phyloP scores from a whole-genome alignment of 2,797 vertebrate genomes.

The Cuculus canorus region DNA sequence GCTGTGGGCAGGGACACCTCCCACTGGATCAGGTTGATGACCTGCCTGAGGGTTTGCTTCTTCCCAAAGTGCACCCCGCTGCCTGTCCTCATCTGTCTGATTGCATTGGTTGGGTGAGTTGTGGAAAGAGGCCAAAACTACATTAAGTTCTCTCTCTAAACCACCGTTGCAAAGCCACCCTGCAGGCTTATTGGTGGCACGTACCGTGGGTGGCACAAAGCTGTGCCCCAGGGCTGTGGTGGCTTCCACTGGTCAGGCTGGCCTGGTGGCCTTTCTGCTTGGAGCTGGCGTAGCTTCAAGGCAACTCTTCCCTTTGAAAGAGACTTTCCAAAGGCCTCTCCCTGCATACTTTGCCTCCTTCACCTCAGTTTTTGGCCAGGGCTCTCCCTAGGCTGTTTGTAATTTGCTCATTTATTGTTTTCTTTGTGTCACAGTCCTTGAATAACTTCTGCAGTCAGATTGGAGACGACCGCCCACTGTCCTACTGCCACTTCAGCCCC shows the following conservation, averaged over 20 bases:
- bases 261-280: background rate
- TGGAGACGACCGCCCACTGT: slow-evolving; percentile 95
- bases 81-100: background rate
- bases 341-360: background rate
- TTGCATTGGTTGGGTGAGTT: background rate
- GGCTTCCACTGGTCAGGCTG: background rate
- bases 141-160: background rate
- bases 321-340: background rate
- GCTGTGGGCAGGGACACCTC: no score
- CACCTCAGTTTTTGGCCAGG: background rate
- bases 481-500: slow-evolving; percentile 96
- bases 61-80: rapidly evolving
- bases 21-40: no score
- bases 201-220: background rate
- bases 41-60: background rate
- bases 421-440: slow-evolving; percentile 82
- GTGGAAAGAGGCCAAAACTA: background rate
- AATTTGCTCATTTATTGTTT: background rate
- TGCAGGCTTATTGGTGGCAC: background rate
- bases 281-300: background rate
- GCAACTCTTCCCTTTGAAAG: background rate
- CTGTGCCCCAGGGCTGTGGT: background rate
- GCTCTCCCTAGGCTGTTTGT: background rate
- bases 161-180: background rate
- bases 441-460: slow-evolving; percentile 99